Conservation (phyloP, 2,888 invertebrate species). For the Amaurobius ferox region DNA sequence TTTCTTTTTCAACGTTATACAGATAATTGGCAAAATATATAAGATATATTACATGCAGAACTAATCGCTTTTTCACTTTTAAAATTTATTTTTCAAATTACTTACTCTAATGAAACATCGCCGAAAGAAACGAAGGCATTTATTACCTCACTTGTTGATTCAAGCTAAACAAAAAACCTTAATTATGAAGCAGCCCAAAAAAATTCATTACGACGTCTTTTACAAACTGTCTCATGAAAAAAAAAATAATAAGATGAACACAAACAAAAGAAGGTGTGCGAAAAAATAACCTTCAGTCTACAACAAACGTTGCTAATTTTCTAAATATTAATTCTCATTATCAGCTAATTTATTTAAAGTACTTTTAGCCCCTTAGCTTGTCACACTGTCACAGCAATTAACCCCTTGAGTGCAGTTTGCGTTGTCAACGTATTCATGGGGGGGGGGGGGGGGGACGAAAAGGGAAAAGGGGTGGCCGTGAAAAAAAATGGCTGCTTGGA, state of each 20-base stretch:
- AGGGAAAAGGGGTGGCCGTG: neutral
- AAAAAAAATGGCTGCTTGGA: constrained; percentile 59
- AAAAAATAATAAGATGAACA: neutral
- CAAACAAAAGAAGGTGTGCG: neutral
- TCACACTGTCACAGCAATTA: constrained; percentile 70
- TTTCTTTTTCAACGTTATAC: no score
- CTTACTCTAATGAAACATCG: no score
- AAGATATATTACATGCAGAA: no score
- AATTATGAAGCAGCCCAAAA: neutral
- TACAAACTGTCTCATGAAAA: neutral
- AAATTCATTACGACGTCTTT: constrained; percentile 1
- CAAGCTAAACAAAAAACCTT: neutral
- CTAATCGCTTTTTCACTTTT: no score
- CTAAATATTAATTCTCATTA: constrained; percentile 72
- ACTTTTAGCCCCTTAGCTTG: constrained; percentile 59
- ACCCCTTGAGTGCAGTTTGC: constrained; percentile 67
- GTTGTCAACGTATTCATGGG: constrained; percentile 41
- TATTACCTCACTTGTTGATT: neutral
- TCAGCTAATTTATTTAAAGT: constrained; percentile 72
- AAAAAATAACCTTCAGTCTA: constrained; percentile 29
- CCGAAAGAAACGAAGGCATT: neutral
- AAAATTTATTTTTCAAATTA: no score
- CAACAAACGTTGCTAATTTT: constrained; percentile 59
- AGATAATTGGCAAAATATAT: no score
- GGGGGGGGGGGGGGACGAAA: neutral